These are phyloP conservation scores for Labrus mixtus DNA, from an alignment of 2,113 vertebrate species.

Conservation along the genomic window DNA sequence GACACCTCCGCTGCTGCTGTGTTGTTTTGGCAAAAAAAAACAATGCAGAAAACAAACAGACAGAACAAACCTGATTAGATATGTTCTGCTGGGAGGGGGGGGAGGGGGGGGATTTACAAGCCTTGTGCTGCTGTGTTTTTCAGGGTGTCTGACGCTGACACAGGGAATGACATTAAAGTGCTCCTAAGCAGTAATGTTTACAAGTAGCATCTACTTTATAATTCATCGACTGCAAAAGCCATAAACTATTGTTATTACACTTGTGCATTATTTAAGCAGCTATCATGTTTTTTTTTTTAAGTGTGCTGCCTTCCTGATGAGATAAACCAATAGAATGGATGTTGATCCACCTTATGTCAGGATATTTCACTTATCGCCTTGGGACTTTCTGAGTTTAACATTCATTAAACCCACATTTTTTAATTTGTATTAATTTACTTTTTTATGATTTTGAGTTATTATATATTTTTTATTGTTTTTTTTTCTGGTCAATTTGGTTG, in stretches of 20 bases:
- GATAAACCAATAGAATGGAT: too few relatives aligned
- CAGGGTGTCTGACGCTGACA: constrained; percentile 6
- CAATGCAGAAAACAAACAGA: constrained; percentile 51
- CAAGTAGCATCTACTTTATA: neutral
- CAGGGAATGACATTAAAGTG: neutral
- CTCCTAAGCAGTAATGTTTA: neutral
- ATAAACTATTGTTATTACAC: neutral
- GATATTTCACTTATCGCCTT: too few relatives aligned
- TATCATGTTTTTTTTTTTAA: too few relatives aligned
- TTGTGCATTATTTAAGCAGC: too few relatives aligned
- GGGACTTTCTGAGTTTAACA: too few relatives aligned
- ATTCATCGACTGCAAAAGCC: neutral
- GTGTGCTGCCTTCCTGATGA: too few relatives aligned
- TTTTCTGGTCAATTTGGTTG: too few relatives aligned
- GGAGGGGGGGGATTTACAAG: constrained; percentile 48
- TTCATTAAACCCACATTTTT: too few relatives aligned
- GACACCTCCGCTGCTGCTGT: constrained; percentile 55
- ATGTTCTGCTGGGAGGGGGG: constrained; percentile 47
- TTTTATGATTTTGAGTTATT: too few relatives aligned
- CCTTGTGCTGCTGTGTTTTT: constrained; percentile 11
- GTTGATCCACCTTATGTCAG: too few relatives aligned
- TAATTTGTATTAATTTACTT: too few relatives aligned
- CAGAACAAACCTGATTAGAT: constrained; percentile 61
- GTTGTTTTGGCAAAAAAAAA: constrained; percentile 45
- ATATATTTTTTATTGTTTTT: too few relatives aligned